Percentiles rank a stretch among this genome's conserved stretches.
phyloP scores from a whole-genome alignment of 2,113 vertebrate genomes.

The Lasiurus borealis region DNA sequence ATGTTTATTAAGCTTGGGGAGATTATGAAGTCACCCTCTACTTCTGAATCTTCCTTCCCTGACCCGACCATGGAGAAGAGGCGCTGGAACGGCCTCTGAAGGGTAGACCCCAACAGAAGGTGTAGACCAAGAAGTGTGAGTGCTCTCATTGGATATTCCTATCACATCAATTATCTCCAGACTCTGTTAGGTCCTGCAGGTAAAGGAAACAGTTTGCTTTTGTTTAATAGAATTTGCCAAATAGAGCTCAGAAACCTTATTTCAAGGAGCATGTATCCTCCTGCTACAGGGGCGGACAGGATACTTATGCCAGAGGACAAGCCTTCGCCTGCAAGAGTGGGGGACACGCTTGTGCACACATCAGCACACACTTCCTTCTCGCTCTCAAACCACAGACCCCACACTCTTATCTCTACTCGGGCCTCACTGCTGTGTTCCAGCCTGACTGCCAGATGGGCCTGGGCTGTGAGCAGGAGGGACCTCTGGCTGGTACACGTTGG shows the following conservation, averaged over 20 bases:
- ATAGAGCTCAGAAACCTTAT: neutral
- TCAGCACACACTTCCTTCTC: neutral
- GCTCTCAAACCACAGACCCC: neutral
- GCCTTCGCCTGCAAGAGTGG: neutral
- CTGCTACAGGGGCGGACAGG: neutral
- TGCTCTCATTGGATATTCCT: neutral
- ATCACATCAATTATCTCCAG: conserved; percentile 20
- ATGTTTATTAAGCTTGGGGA: neutral
- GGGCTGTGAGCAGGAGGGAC: neutral
- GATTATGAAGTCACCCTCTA: neutral
- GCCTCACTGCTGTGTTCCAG: neutral
- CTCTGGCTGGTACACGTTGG: neutral
- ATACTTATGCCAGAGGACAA: neutral
- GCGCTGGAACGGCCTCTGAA: neutral
- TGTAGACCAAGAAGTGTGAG: neutral
- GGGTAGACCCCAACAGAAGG: neutral
- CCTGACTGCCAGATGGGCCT: neutral
- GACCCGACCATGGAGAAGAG: neutral
- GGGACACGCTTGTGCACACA: neutral
- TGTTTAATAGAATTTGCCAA: neutral
- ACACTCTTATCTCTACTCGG: neutral
- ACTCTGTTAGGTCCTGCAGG: conserved; percentile 47
- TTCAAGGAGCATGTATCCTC: neutral
- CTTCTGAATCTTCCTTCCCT: neutral
- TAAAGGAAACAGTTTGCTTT: neutral